Evolutionary conservation across 2,797 vertebrate genomes (phyloP).

Genomic region (Ceyx erithaca): DNA sequence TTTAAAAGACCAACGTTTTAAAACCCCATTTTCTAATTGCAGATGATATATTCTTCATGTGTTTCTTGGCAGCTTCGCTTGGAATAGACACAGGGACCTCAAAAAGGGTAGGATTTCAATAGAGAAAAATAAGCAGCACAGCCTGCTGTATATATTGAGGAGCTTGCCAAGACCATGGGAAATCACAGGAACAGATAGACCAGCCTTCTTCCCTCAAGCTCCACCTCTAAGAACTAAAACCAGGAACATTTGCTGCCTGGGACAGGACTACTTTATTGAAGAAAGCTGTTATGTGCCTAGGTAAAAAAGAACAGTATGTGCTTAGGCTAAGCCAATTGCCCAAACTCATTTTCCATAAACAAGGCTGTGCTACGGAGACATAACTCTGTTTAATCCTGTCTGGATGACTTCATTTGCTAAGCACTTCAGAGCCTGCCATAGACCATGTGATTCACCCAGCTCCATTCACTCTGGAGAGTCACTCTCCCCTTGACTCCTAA

Average conservation of each 20-base stretch:
- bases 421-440: conserved; percentile 62
- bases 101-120: conserved; percentile 10
- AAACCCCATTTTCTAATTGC: conserved; percentile 37
- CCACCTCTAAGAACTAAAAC: neutral
- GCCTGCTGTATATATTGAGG: neutral
- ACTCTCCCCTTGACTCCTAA: conserved; percentile 52
- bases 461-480: conserved; percentile 50
- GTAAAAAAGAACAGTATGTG: conserved; percentile 69
- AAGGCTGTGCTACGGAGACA: conserved; percentile 69
- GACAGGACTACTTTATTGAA: conserved; percentile 66
- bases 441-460: conserved; percentile 56
- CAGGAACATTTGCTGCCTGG: conserved; percentile 43
- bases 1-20: conserved; percentile 26
- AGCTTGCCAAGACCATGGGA: conserved; percentile 39
- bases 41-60: conserved; percentile 10
- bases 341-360: conserved; percentile 80
- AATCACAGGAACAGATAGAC: conserved; percentile 52
- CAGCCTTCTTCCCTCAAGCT: neutral
- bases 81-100: conserved; percentile 44
- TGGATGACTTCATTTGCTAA: conserved; percentile 78
- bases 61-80: conserved; percentile 53
- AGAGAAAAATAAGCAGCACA: neutral
- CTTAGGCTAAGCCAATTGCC: conserved; percentile 60
- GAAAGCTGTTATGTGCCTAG: conserved; percentile 34
- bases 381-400: conserved; percentile 72